Evolutionary conservation across 2,888 invertebrate genomes (phyloP), one percentile per base, ranked within the genome.

Genomic region (Melitaea athalia): DNA sequence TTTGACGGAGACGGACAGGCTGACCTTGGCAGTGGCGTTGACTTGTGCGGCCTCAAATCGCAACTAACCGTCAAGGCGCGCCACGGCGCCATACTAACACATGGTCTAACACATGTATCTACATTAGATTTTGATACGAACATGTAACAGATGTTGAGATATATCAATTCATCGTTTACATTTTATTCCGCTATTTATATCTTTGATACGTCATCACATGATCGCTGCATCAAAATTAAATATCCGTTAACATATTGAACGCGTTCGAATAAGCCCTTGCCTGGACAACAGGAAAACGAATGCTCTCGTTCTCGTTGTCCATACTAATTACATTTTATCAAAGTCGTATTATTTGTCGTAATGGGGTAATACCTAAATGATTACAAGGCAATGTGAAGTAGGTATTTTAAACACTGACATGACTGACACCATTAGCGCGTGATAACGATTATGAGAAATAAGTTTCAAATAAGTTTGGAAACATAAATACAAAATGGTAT

Each of bases 11-110:
- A 77, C 84, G 84, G 81, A 78, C 83, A 79, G 75, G 72, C 57
- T 79, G 91, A 85, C 92, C 91, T 91, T 91, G 92, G 81, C 85
- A 82, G 81, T 86, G 90, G 85, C 91, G 87, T 90, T 92, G 91
- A 92, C 91, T 90, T 81, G 80, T 74, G 79, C 70, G 75, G 75
- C 86, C 87, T 86, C 83, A 85, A 87, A 87, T 86, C 85, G 82
- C 83, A 81, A 79, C 85, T 81, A 68, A 70, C 74, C 74, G 74
- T 60, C 73, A 68, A 68, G 70, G 59, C 70, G 74, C 72, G 70
- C 63, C 72, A 79, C 82, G 80, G 74, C 72, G 70, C 63, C 72
- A 79, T 82, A 81, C 79, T 77, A 77, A 77, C 80, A 83, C 81
- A 80, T 81, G 77, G 75, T 73, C 75, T 68, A 63, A 59, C 63